These are phyloP conservation scores for Ephialtes manifestator DNA, from an alignment of 2,888 invertebrate species.

Conservation along the genomic window DNA sequence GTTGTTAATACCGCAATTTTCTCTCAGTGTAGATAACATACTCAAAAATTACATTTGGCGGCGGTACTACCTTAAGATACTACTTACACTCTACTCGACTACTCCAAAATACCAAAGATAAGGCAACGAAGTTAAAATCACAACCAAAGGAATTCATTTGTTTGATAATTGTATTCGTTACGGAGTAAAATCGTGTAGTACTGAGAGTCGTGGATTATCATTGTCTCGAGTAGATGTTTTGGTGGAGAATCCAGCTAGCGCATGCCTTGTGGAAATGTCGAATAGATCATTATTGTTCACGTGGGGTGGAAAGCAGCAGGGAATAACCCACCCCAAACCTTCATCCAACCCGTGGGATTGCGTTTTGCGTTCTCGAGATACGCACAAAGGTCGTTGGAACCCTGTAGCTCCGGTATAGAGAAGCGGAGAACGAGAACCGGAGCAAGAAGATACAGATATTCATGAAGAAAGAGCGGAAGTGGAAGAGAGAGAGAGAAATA, in stretches of 20 bases:
- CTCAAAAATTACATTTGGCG: too few relatives aligned
- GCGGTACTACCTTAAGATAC: too few relatives aligned
- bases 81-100: too few relatives aligned
- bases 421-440: conserved; percentile 46
- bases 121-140: not conserved
- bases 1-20: too few relatives aligned
- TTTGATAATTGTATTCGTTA: not conserved
- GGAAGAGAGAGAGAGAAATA: conserved; percentile 14
- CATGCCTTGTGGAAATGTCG: conserved; percentile 46
- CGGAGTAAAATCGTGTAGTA: not conserved
- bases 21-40: too few relatives aligned
- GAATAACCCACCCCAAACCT: conserved; percentile 48
- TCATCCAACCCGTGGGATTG: conserved; percentile 48
- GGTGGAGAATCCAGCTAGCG: not conserved
- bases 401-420: conserved; percentile 2
- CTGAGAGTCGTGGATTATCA: conserved; percentile 19
- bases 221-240: conserved; percentile 44
- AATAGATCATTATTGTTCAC: conserved; percentile 63
- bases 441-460: conserved; percentile 60
- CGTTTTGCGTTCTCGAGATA: conserved; percentile 68
- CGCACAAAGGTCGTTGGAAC: conserved; percentile 56
- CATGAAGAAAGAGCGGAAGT: conserved; percentile 37
- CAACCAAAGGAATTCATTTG: not conserved
- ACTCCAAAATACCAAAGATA: not conserved
- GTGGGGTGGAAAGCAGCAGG: conserved; percentile 49